Percentiles rank a stretch among this genome's conserved stretches.
These are phyloP conservation scores for Drosophila fungiperda DNA, from an alignment of 2,888 invertebrate genomes.

Conservation along the genomic window DNA sequence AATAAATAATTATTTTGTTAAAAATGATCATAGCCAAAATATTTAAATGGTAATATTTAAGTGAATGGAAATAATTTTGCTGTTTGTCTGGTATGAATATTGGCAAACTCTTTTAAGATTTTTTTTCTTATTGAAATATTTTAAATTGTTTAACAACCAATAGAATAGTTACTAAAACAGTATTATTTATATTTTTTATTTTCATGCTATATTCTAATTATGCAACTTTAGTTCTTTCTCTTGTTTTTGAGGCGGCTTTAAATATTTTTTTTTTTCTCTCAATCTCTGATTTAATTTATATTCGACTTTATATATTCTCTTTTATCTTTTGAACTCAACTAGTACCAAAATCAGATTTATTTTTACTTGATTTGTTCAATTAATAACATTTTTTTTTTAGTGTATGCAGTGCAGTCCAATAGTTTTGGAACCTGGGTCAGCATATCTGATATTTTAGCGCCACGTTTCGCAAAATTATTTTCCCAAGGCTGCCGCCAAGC, in stretches of 20 bases:
- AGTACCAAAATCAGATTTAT: too few species aligned
- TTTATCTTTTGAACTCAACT: neutral
- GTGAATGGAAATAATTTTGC: neutral
- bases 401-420: neutral
- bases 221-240: neutral
- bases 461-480: slow-evolving; percentile 53
- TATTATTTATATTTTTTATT: neutral
- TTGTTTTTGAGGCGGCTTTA: neutral
- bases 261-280: too few species aligned
- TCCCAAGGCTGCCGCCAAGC: slow-evolving; percentile 52
- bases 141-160: neutral
- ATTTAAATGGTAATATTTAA: neutral
- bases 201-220: neutral
- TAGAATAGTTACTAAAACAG: too few species aligned
- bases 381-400: neutral
- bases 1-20: neutral
- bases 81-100: neutral
- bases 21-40: neutral
- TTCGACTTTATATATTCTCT: too few species aligned
- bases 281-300: too few species aligned
- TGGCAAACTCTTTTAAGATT: neutral
- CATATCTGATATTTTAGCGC: slow-evolving; percentile 59
- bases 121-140: neutral
- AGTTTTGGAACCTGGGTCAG: slow-evolving; percentile 8
- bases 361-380: too few species aligned